A percentile compares a stretch with the other conserved stretches of the same genome.
phyloP scores from a whole-genome alignment of 2,113 vertebrate genomes.

The Eonycteris spelaea region DNA sequence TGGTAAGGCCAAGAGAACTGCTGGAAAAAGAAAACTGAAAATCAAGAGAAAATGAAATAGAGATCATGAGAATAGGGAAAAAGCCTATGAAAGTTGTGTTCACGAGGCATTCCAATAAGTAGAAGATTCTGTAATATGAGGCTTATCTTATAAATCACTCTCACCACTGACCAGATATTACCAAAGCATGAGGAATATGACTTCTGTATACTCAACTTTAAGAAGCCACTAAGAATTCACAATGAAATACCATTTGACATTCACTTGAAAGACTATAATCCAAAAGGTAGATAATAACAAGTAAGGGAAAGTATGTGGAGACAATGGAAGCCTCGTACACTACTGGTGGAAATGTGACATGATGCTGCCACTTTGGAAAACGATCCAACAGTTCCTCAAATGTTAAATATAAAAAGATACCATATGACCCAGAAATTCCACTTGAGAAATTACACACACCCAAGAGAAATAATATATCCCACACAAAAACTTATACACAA shows the following conservation, averaged over 20 bases:
- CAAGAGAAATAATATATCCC: background rate
- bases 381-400: background rate
- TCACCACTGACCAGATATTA: background rate
- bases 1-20: background rate
- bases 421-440: background rate
- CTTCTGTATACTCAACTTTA: background rate
- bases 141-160: background rate
- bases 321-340: background rate
- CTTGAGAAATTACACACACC: background rate
- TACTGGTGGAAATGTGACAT: background rate
- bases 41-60: background rate
- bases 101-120: background rate
- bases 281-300: background rate
- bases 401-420: background rate
- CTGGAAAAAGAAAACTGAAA: background rate
- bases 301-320: background rate
- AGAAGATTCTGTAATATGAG: background rate
- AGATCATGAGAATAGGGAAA: background rate
- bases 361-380: background rate
- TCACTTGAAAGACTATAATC: background rate
- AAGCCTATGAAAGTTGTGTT: background rate
- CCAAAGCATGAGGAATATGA: background rate
- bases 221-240: background rate
- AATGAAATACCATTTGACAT: background rate
- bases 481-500: background rate